Evolutionary conservation across 2,113 vertebrate genomes (phyloP).

Genomic region (Mungos mungo): DNA sequence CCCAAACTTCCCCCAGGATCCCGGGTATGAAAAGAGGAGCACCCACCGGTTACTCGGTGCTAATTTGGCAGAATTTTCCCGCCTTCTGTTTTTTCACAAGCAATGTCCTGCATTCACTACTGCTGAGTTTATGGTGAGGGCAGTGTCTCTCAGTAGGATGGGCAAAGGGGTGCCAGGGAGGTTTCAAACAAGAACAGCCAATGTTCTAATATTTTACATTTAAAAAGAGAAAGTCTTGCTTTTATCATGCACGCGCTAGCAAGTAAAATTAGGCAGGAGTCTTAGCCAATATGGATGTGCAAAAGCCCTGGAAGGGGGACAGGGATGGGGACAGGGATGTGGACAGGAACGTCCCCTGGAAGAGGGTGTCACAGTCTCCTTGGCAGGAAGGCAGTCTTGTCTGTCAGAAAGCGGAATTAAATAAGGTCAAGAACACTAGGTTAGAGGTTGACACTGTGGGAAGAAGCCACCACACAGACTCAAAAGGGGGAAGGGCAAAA

Average conservation of each 20-base stretch:
- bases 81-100: background rate
- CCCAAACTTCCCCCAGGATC: background rate
- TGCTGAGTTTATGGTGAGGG: background rate
- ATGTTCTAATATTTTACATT: background rate
- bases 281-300: background rate
- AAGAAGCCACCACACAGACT: background rate
- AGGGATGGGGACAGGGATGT: background rate
- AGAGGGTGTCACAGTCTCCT: background rate
- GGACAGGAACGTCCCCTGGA: background rate
- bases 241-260: background rate
- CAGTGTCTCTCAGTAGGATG: background rate
- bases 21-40: background rate
- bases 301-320: background rate
- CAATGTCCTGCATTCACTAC: background rate
- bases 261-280: background rate
- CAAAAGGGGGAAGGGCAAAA: background rate
- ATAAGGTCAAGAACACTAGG: background rate
- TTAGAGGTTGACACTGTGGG: background rate
- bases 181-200: background rate
- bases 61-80: background rate
- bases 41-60: background rate
- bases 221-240: background rate
- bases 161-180: background rate
- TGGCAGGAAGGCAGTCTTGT: background rate
- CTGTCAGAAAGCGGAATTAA: background rate